These are phyloP conservation scores for Agrochola lychnidis DNA, from an alignment of 2,888 invertebrate genomes.

Conservation along the genomic window DNA sequence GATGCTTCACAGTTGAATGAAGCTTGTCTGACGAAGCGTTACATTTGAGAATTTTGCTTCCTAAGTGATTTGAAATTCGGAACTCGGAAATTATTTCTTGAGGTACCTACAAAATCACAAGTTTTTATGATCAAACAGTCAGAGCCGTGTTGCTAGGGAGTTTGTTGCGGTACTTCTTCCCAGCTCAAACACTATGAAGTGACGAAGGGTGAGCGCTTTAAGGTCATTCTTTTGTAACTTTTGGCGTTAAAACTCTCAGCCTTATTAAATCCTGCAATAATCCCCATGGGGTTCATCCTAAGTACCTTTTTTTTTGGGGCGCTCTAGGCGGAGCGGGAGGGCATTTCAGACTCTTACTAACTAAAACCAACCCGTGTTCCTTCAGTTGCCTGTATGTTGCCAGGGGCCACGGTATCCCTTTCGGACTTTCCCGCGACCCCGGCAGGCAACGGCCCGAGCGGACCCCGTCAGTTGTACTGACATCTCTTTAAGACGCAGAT, in stretches of 20 bases:
- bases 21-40: constrained; percentile 23
- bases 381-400: too few species aligned
- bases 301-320: too few species aligned
- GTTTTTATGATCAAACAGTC: not conserved
- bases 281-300: too few species aligned
- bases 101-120: not conserved
- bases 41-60: constrained; percentile 10
- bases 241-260: not conserved
- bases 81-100: not conserved
- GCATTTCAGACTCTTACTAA: too few species aligned
- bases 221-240: not conserved
- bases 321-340: too few species aligned
- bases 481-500: too few species aligned
- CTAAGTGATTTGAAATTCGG: constrained; percentile 14
- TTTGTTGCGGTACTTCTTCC: not conserved
- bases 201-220: not conserved
- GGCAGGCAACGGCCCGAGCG: too few species aligned
- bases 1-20: constrained; percentile 48
- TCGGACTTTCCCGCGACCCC: too few species aligned
- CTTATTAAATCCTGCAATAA: not conserved
- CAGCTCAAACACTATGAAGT: not conserved
- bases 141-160: not conserved
- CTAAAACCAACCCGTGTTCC: too few species aligned
- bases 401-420: too few species aligned
- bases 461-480: too few species aligned